phyloP scores from a whole-genome alignment of 2,888 invertebrate species.

The Brachycybe producta region DNA sequence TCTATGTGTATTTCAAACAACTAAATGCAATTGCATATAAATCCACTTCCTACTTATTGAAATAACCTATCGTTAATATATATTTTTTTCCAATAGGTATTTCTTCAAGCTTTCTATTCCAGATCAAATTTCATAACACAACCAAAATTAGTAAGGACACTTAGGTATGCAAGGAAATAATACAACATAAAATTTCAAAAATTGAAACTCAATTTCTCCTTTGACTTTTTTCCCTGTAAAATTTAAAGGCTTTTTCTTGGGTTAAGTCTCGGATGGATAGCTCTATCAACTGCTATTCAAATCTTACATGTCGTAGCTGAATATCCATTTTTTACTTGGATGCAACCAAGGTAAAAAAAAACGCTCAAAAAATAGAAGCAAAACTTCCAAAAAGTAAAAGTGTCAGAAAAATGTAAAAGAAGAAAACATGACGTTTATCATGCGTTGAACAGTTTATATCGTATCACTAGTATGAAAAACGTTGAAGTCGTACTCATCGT shows the following conservation, averaged over 20 bases:
- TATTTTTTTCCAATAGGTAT: conserved; percentile 42
- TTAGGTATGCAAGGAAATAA: conserved; percentile 46
- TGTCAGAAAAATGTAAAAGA: not conserved
- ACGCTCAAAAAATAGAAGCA: not conserved
- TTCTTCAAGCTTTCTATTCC: conserved; percentile 55
- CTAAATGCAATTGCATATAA: too few relatives aligned
- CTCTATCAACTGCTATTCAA: conserved; percentile 51
- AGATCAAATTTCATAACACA: conserved; percentile 53
- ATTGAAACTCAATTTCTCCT: not conserved
- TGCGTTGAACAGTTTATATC: too few relatives aligned
- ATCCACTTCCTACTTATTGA: too few relatives aligned
- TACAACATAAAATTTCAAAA: not conserved
- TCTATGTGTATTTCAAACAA: too few relatives aligned
- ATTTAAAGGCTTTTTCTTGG: conserved; percentile 40
- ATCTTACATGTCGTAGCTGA: conserved; percentile 28
- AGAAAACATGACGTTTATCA: too few relatives aligned
- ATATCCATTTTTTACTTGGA: conserved; percentile 21
- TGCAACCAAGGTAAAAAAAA: conserved; percentile 17
- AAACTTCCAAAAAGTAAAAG: not conserved
- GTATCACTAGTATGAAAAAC: too few relatives aligned
- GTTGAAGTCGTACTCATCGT: conserved; percentile 43
- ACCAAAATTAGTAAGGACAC: conserved; percentile 50
- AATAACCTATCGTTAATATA: not conserved
- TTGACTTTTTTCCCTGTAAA: not conserved
- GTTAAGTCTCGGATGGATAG: conserved; percentile 54